These are phyloP conservation scores for Stenodema calcarata DNA, from an alignment of 2,888 invertebrate species.

Conservation along the genomic window DNA sequence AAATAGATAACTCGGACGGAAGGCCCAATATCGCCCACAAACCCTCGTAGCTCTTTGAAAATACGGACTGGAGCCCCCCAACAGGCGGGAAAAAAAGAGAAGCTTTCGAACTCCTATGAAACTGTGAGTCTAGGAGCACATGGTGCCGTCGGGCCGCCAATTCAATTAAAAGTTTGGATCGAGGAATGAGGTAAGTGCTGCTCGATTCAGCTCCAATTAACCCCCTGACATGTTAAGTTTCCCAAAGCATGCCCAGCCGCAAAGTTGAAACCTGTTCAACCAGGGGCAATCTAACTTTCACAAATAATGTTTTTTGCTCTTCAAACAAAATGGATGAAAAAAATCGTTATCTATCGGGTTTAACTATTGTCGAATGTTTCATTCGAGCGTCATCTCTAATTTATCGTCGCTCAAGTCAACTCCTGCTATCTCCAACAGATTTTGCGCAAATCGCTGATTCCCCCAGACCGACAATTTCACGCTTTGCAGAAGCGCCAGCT, in stretches of 20 bases:
- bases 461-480: too few relatives aligned
- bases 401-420: too few relatives aligned
- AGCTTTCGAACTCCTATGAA: not conserved
- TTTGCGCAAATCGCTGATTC: too few relatives aligned
- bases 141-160: constrained; percentile 14
- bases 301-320: not conserved
- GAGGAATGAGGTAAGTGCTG: constrained; percentile 40
- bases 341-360: not conserved
- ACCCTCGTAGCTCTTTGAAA: too few relatives aligned
- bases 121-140: not conserved
- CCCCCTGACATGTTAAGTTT: constrained; percentile 39
- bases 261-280: constrained; percentile 21
- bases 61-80: too few relatives aligned
- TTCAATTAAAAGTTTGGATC: constrained; percentile 37
- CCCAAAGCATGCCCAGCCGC: constrained; percentile 9
- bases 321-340: not conserved
- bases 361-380: too few relatives aligned
- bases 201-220: constrained; percentile 37
- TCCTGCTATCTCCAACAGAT: too few relatives aligned
- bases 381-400: too few relatives aligned
- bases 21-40: too few relatives aligned
- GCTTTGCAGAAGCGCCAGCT: too few relatives aligned
- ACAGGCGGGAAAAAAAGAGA: not conserved
- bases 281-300: constrained; percentile 34
- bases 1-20: too few relatives aligned